Conservation (phyloP, 1,140 invertebrate species). For the Sinella curviseta region DNA sequence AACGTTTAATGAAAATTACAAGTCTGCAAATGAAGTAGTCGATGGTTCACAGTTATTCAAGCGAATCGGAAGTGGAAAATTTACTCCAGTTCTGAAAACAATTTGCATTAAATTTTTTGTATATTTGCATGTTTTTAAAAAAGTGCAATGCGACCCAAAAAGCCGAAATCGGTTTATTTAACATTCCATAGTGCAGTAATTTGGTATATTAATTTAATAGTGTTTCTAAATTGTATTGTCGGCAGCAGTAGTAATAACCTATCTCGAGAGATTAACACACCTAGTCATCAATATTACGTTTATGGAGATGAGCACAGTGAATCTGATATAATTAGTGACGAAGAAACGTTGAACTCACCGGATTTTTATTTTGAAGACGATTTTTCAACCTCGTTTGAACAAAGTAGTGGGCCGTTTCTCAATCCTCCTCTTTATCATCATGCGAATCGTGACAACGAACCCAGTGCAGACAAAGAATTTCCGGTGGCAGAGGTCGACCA, state of each 20-base stretch:
- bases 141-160: no score
- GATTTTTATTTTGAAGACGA: constrained; percentile 2
- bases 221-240: background rate
- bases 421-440: background rate
- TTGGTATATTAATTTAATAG: background rate
- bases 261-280: no score
- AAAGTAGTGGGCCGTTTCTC: background rate
- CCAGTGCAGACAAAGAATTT: constrained; percentile 5
- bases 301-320: background rate
- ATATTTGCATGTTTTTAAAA: no score
- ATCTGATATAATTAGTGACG: background rate
- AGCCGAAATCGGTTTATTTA: no score
- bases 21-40: no score
- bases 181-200: background rate
- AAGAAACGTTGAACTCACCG: background rate
- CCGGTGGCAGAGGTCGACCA: background rate
- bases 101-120: no score
- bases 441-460: no score
- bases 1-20: no score
- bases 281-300: background rate
- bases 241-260: background rate
- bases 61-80: no score
- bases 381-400: background rate
- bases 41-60: no score
- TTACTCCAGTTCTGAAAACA: no score